Base-by-base conservation (phyloP, 2,888 invertebrate species). In the Apotomis betuletana region DNA sequence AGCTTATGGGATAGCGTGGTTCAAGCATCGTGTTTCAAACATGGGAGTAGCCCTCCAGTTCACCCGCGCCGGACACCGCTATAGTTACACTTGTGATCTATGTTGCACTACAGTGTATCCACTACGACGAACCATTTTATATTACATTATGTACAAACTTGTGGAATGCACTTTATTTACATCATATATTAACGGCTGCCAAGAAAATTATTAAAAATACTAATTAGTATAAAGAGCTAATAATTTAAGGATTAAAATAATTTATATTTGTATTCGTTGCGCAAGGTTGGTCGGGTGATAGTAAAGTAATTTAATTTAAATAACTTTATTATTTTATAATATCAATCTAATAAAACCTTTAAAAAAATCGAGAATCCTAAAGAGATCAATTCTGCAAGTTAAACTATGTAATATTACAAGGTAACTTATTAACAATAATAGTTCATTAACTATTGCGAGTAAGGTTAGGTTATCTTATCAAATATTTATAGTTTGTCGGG, bases 91-190 rank as follows among this genome's bases (percentile, higher is more conserved):
- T 71, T 67, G 71, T 71, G 61, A 71, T 67, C 67, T 74, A 69
- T 36, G 15, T 67, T 55, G 13, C n/a, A 59, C 60, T 62, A 70
- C 61, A 54, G 67, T 67, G 70, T 67, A 64, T 75, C 74, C 76
- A 76, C 76, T 77, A 76, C 74, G 44, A 74, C 71, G 76, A 78
- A 78, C 74, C 77, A 81, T 51, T 82, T 82, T 81, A 79, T 74
- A 75, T 79, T 81, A 79, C 74, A 78, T 69, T 77, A 82, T 83
- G 77, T 85, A 85, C 83, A 85, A 77, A 82, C 74, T 78, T 78
- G 78, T 86, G 87, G 87, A 86, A 87, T 87, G 87, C 80, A 75
- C 61, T 73, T 74, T 73, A 59, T 60, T 65, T 58, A 65, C 12
- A 44, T 64, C 67, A 3, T 58, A 46, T 27, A 67, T 69, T 41